These are phyloP conservation scores for Theonella swinhoei DNA, from an alignment of 37 sponge, comb jelly and placozoan genomes.

Conservation along the genomic window DNA sequence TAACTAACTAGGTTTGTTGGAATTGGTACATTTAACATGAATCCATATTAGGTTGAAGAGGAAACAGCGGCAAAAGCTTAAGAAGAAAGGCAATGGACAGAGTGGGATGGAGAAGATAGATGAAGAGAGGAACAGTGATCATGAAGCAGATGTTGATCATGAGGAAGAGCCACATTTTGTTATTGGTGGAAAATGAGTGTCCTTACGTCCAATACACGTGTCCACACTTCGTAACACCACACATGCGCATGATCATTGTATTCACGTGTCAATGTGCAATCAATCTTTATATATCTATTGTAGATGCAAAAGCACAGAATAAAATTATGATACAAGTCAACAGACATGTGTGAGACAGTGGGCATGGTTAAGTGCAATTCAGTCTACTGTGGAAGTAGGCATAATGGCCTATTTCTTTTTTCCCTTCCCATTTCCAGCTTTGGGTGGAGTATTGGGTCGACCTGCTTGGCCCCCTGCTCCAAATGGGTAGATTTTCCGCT, in stretches of 20 bases:
- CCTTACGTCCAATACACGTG: too few relatives aligned
- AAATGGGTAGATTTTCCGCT: conserved; percentile 49
- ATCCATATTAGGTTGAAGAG: conserved; percentile 30
- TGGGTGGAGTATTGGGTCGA: conserved; percentile 71
- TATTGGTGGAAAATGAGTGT: conserved; percentile 57
- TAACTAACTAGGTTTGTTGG: background rate
- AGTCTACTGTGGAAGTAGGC: background rate
- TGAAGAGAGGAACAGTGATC: conserved; percentile 9
- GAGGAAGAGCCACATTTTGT: conserved; percentile 56
- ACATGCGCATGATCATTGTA: too few relatives aligned
- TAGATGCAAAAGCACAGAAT: too few relatives aligned
- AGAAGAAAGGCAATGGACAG: conserved; percentile 5
- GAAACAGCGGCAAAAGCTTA: conserved; percentile 53
- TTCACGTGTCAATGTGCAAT: too few relatives aligned
- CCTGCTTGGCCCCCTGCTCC: conserved; percentile 16
- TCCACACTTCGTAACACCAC: too few relatives aligned
- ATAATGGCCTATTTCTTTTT: conserved; percentile 24
- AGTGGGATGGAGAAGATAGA: background rate
- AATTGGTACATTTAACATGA: background rate
- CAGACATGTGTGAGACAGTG: background rate
- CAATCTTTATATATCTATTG: too few relatives aligned
- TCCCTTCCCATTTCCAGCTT: conserved; percentile 47
- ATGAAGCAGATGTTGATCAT: conserved; percentile 28
- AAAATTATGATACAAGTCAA: background rate
- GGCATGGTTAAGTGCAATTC: too few relatives aligned